Evolutionary conservation across 2,113 vertebrate genomes (phyloP).

Genomic region (Zapus hudsonius): DNA sequence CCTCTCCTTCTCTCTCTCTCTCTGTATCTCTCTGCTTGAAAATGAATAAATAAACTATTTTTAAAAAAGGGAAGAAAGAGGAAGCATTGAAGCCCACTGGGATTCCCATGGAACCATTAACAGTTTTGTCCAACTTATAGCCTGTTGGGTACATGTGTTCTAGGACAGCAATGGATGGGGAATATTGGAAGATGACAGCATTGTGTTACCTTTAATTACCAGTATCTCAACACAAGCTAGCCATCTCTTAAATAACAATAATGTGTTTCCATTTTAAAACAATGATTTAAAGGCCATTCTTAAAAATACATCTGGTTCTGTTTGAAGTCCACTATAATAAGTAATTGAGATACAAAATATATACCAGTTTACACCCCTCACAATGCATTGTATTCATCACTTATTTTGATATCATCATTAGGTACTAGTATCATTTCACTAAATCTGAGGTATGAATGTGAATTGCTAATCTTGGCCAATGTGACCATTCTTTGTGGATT

Average conservation of each 20-base stretch:
- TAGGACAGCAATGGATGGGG: no score
- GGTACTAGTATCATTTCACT: slow-evolving; percentile 38
- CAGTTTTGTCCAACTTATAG: no score
- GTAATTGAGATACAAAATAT: neutral
- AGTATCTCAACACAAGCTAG: neutral
- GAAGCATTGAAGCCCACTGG: neutral
- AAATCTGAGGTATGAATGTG: neutral
- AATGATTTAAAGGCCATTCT: neutral
- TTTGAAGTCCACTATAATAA: slow-evolving; percentile 16
- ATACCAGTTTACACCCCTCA: neutral
- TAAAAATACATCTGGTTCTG: slow-evolving; percentile 8
- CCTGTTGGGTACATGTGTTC: no score
- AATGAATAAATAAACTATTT: no score
- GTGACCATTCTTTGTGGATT: neutral
- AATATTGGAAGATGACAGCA: no score
- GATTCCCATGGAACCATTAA: neutral
- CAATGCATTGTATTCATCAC: neutral
- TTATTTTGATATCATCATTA: slow-evolving; percentile 35
- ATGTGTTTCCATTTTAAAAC: neutral
- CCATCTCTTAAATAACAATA: neutral
- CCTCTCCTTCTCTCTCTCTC: no score
- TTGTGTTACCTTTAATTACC: neutral
- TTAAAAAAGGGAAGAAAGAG: no score
- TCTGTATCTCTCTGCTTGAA: no score
- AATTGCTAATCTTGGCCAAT: neutral